Evolutionary conservation across 2,797 vertebrate genomes (phyloP), one percentile per base, ranked within the genome.

Genomic region (Cynopterus sphinx): DNA sequence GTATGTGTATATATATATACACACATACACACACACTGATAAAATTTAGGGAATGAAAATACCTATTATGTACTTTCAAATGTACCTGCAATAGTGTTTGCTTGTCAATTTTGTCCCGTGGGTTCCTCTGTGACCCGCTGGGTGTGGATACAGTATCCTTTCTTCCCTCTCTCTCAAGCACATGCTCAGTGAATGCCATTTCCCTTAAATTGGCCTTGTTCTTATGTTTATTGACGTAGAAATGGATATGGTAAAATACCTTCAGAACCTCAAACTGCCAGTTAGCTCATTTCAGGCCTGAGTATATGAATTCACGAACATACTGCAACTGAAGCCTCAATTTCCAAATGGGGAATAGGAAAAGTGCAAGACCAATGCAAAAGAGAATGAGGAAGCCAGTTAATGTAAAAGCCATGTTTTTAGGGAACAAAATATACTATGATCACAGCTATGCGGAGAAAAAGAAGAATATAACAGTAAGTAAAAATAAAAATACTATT

Each of bases 401-500:
- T 75, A 67, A 83, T 28, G 68, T 73, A 31, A 81, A 59, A 49
- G 4, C 68, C 77, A 87, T 71, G 70, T 91, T 19, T 89, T 74
- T 67, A 86, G 49, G 61, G 84, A 90, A 75, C 2, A 81, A 93
- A 91, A 75, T 28, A 71, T 61, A 43, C n/a, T 53, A 11, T n/a
- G 15, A 75, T 77, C 10, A 68, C 71, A 65, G 82, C 79, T 89
- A 87, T 73, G 59, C 68, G 7, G 49, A 78, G 61, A 74, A 55
- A 33, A 70, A 46, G 61, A 65, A 59, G 10, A 95, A 17, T 67
- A 51, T 57, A 91, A 90, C 70, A 86, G 79, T 17, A 9, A 87
- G 63, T 90, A 59, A 91, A 91, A 87, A 90, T 59, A 63, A 67
- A 75, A 87, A 59, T 87, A 36, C 10, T 59, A 81, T 77, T 57